Percentiles rank a stretch among this genome's conserved stretches.
These are phyloP conservation scores for Fundulus diaphanus DNA, from an alignment of 2,797 vertebrate genomes.

Conservation along the genomic window DNA sequence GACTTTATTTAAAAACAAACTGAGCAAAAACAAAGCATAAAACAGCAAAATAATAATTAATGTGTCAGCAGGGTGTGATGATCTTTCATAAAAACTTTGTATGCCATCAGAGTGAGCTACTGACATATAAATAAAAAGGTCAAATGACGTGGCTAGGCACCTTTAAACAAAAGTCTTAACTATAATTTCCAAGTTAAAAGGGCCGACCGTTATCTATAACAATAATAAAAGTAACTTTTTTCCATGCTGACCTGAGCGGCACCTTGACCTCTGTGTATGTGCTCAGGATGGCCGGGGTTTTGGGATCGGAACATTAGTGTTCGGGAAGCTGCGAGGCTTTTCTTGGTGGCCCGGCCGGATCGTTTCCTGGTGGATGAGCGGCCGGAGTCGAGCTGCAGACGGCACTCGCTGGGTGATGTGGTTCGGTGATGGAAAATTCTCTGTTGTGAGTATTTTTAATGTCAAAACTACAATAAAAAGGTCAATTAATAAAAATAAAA, in stretches of 20 bases:
- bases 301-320: slow-evolving; percentile 89
- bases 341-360: slow-evolving; percentile 97
- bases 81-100: no score
- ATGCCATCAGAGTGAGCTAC: no score
- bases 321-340: slow-evolving; percentile 96
- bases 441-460: slow-evolving; percentile 84
- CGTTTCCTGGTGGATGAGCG: slow-evolving; percentile 91
- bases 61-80: no score
- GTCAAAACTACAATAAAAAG: background rate
- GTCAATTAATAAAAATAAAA: background rate
- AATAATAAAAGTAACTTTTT: background rate
- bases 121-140: no score
- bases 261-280: slow-evolving; percentile 4
- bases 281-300: slow-evolving; percentile 89
- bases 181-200: background rate
- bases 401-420: slow-evolving; percentile 97
- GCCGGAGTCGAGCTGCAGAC: slow-evolving; percentile 88
- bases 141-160: no score
- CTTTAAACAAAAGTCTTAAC: background rate
- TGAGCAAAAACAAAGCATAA: no score
- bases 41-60: no score
- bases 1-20: no score
- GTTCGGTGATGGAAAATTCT: slow-evolving; percentile 96
- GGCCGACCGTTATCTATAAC: background rate
- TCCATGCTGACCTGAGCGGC: background rate